Evolutionary conservation across 2,797 vertebrate species (phyloP).

Genomic region (Momotus momota): DNA sequence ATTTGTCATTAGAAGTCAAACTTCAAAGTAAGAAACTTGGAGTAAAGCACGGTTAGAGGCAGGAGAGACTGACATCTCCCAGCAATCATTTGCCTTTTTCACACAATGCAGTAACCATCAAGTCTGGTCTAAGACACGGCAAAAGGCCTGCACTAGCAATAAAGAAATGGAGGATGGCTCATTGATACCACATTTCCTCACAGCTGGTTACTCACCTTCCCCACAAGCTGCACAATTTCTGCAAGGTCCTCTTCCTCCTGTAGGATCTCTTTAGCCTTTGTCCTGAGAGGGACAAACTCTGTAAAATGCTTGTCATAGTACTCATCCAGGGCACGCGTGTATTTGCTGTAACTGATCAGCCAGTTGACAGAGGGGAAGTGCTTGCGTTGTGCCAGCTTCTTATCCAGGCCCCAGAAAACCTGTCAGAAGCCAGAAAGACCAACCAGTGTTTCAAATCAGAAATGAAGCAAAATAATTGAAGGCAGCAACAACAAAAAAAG

Average conservation of each 20-base stretch:
- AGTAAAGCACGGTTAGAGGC: not conserved
- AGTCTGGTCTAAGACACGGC: not conserved
- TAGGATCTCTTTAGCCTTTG: conserved; percentile 97
- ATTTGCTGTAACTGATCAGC: conserved; percentile 99
- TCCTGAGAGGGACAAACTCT: conserved; percentile 96
- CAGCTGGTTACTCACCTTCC: conserved; percentile 85
- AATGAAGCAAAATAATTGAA: not conserved
- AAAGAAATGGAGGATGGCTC: not conserved
- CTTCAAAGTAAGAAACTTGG: not conserved
- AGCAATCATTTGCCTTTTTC: not conserved
- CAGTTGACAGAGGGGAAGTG: conserved; percentile 99
- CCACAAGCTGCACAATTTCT: conserved; percentile 98
- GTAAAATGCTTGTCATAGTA: conserved; percentile 97
- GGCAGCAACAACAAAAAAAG: not conserved
- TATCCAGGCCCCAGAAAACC: conserved; percentile 99
- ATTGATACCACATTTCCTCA: not conserved
- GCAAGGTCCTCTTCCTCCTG: conserved; percentile 98
- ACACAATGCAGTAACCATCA: not conserved
- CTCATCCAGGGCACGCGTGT: conserved; percentile 94
- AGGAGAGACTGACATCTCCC: not conserved
- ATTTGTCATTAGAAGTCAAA: not conserved
- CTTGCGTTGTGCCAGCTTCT: conserved; percentile 97
- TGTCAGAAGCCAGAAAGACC: conserved; percentile 55
- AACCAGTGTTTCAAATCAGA: not conserved
- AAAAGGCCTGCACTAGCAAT: not conserved